phyloP scores from a whole-genome alignment of 2,797 vertebrate species.

The Smutsia temminckii region DNA sequence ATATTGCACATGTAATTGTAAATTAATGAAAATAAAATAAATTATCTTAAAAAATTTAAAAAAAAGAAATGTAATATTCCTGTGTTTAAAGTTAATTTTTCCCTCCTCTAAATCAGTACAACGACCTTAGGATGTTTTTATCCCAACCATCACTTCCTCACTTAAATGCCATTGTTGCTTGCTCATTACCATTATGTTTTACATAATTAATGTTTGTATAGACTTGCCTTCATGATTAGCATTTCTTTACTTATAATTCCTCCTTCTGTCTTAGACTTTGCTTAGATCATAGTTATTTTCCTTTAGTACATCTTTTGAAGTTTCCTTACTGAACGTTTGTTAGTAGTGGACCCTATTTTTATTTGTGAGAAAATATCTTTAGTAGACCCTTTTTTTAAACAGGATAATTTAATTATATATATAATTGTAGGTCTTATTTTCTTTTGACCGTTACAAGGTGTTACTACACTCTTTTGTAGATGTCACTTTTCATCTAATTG shows the following conservation, averaged over 20 bases:
- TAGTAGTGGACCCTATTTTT: not conserved
- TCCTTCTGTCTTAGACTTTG: not conserved
- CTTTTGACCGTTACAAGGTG: not conserved
- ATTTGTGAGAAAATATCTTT: conserved; percentile 1
- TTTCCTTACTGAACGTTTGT: not conserved
- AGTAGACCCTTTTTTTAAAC: not conserved
- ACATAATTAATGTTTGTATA: not conserved
- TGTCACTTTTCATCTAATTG: not conserved
- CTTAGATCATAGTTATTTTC: not conserved
- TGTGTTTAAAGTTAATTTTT: not conserved
- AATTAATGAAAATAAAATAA: too few species aligned
- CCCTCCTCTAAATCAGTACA: conserved; percentile 2
- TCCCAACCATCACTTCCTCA: not conserved
- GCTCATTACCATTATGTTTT: not conserved
- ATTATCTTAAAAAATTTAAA: too few species aligned
- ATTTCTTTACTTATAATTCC: not conserved
- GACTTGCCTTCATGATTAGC: not conserved
- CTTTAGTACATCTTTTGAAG: not conserved
- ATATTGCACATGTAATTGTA: too few species aligned
- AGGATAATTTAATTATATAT: not conserved
- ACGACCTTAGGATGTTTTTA: not conserved
- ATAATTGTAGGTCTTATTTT: not conserved
- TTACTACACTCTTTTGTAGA: not conserved
- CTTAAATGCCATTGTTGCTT: not conserved
- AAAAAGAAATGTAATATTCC: too few species aligned